phyloP scores from a whole-genome alignment of 1,140 invertebrate genomes.

The Drosophila chauvacae region DNA sequence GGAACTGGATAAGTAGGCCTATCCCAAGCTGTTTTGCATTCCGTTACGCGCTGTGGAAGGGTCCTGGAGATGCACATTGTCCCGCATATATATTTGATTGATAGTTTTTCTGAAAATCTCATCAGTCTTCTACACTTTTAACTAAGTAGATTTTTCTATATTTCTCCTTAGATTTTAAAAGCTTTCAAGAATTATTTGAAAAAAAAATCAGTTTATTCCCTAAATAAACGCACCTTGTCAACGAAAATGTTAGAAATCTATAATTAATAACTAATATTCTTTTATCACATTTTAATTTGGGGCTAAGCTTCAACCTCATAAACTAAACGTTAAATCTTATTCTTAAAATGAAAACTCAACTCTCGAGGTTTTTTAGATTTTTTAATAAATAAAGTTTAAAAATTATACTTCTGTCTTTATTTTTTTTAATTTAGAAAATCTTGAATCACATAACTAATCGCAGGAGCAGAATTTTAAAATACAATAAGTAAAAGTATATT shows the following conservation, averaged over 20 bases:
- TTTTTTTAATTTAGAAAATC: neutral
- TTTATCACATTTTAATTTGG: no score
- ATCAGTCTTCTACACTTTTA: no score
- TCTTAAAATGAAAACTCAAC: neutral
- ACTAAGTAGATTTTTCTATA: no score
- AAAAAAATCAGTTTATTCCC: no score
- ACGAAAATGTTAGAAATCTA: no score
- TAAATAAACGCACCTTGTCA: no score
- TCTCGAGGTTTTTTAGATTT: neutral
- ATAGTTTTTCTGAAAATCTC: neutral
- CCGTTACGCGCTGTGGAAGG: neutral
- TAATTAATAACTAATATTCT: neutral
- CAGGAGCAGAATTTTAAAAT: neutral
- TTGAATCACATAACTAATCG: no score
- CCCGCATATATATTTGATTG: neutral
- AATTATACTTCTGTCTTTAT: neutral
- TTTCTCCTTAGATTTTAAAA: neutral
- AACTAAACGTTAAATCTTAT: neutral
- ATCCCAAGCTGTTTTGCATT: slow-evolving; percentile 74
- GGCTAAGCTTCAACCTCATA: no score
- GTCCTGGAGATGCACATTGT: neutral
- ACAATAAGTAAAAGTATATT: neutral
- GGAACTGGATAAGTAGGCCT: slow-evolving; percentile 66
- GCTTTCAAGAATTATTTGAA: no score
- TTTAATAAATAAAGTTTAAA: neutral